Evolutionary conservation across 2,888 invertebrate genomes (phyloP).

Genomic region (Pteria penguin): DNA sequence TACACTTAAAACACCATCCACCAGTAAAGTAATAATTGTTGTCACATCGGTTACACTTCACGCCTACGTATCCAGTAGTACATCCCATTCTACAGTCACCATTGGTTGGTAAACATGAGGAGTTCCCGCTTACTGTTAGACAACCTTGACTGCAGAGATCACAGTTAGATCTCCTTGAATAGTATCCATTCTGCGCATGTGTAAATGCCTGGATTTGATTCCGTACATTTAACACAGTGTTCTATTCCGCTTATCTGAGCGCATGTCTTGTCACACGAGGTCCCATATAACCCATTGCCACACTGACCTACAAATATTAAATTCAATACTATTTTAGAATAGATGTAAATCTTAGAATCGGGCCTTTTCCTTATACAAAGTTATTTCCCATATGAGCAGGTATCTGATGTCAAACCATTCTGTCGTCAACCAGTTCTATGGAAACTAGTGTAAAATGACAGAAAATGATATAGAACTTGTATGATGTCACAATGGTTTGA

Average conservation of each 20-base stretch:
- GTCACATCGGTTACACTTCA: constrained; percentile 24
- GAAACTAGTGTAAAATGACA: no score
- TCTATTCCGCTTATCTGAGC: not conserved
- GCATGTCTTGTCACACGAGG: no score
- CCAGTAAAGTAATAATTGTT: constrained; percentile 19
- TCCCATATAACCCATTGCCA: no score
- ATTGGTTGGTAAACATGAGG: not conserved
- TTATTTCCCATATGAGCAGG: no score
- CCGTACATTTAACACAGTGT: not conserved
- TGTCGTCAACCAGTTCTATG: no score
- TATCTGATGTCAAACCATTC: no score
- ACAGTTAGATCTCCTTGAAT: not conserved
- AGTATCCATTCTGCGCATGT: constrained; percentile 17
- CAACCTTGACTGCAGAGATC: constrained; percentile 11
- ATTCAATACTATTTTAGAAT: no score
- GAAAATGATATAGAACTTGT: no score
- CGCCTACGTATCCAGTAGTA: constrained; percentile 16
- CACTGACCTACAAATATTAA: no score
- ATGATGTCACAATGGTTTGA: no score
- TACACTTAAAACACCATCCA: constrained; percentile 20
- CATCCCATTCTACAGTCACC: constrained; percentile 28
- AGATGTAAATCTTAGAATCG: no score
- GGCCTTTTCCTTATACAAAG: no score
- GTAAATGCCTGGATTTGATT: not conserved
- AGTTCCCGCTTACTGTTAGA: not conserved